Conservation (phyloP, 2,888 invertebrate species). For the Heteromurus nitidus region DNA sequence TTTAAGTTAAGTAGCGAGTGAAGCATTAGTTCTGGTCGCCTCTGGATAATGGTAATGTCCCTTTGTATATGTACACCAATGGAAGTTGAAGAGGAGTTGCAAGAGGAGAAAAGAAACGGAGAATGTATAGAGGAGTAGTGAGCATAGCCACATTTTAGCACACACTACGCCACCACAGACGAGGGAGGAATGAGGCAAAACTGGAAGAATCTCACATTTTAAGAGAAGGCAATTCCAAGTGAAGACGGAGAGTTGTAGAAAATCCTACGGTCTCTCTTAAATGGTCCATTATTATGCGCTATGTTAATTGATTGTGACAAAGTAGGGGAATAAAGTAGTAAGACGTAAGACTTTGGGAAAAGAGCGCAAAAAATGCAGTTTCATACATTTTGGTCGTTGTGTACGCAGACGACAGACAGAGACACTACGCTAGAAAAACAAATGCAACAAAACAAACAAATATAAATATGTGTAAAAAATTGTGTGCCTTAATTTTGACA, state of each 20-base stretch:
- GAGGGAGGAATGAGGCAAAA: too few relatives aligned
- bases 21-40: conserved; percentile 27
- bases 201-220: neutral
- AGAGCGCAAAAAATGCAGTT: neutral
- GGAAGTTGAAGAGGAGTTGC: too few relatives aligned
- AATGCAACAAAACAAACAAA: too few relatives aligned
- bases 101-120: too few relatives aligned
- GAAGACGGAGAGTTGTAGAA: conserved; percentile 17
- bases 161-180: too few relatives aligned
- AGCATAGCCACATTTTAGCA: too few relatives aligned
- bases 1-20: conserved; percentile 9
- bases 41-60: neutral
- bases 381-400: too few relatives aligned
- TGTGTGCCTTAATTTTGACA: too few relatives aligned
- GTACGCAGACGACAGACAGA: too few relatives aligned
- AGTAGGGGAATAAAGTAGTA: conserved; percentile 14
- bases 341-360: neutral
- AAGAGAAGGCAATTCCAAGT: conserved; percentile 9
- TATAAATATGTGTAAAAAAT: too few relatives aligned
- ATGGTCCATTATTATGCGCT: conserved; percentile 8
- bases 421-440: too few relatives aligned
- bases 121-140: too few relatives aligned
- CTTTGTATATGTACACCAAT: neutral
- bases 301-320: conserved; percentile 52
- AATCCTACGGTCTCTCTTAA: neutral